Base-by-base conservation (phyloP, 92 coral and sea anemone species). In the Zoanthus solanderi region DNA sequence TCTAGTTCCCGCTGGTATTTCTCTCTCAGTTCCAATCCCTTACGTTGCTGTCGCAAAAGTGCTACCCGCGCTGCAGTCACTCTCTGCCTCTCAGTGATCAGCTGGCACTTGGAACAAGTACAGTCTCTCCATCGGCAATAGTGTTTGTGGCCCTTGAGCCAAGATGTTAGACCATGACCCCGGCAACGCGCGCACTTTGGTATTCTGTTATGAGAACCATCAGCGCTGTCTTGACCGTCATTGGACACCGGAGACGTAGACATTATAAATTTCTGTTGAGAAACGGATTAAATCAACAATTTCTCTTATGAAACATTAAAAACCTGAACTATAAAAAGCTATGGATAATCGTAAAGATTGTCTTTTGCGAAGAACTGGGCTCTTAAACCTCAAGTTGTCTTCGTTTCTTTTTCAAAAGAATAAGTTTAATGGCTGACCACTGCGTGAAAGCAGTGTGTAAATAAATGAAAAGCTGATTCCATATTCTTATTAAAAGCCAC, bases 131-230 rank as follows among this genome's bases (percentile, higher is more conserved):
- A 97, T 56, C 95, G 94, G 79, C 99, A 97, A 79, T 93, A 94
- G 85, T 97, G 99, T 71, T 97, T 97, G 90, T 97, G 99, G 17
- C 99, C 99, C 80, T 97, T 97, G 48, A 97, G 94, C 99, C 99
- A 97, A 2, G 99, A 97, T 37, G 96, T 96, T 42, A 98, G 89
- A 31, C 99, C 99, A 75, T 97, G 99, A 37, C 93, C 94, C 7
- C 99, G 98, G 75, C 99, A 97, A 65, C 99, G 95, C 10, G 99
- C 99, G 83, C 99, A 97, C 87, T 97, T 97, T 74, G 99, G 99
- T 18, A 95, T 92, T 48, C 99, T 90, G 84, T 97, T 98, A 84
- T 95, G 93, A 63, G 83, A 69, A 31, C 91, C 91, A 18, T 92
- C 93, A 76, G 79, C 32, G 66, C 63, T 89, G 9, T 92, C 87